These are phyloP conservation scores for Galaxea fascicularis DNA, from an alignment of 92 coral and sea anemone genomes.

Conservation along the genomic window DNA sequence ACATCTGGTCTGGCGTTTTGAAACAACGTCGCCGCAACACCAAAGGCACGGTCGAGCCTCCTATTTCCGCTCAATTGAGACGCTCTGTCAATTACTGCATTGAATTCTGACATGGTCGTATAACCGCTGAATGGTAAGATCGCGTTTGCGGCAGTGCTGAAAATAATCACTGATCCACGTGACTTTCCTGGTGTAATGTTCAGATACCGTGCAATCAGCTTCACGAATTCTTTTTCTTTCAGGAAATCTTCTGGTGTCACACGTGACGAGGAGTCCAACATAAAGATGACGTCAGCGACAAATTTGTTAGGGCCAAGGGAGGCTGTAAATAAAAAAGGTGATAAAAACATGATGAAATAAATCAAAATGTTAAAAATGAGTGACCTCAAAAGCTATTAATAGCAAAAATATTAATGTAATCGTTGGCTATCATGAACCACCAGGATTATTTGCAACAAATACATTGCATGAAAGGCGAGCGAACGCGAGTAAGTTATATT, in stretches of 20 bases:
- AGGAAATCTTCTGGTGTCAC: conserved; percentile 54
- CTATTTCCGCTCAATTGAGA: conserved; percentile 54
- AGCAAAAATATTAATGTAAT: no score
- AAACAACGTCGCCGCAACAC: conserved; percentile 29
- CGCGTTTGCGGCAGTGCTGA: conserved; percentile 48
- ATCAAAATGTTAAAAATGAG: no score
- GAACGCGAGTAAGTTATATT: not conserved
- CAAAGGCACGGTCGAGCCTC: conserved; percentile 64
- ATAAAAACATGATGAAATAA: not conserved
- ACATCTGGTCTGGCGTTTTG: conserved; percentile 35
- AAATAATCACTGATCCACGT: conserved; percentile 66
- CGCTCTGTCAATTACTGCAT: conserved; percentile 49
- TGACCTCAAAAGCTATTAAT: not conserved
- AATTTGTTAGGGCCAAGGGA: conserved; percentile 57
- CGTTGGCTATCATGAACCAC: not conserved
- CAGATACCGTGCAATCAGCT: conserved; percentile 64
- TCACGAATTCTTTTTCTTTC: conserved; percentile 52
- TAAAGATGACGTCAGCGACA: conserved; percentile 65
- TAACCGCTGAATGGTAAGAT: conserved; percentile 61
- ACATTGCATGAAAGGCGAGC: not conserved
- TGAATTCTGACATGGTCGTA: conserved; percentile 52
- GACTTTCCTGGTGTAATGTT: conserved; percentile 70
- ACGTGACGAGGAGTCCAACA: conserved; percentile 66
- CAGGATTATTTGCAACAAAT: not conserved
- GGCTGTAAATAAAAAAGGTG: conserved; percentile 12